Percentiles rank a stretch among this genome's conserved stretches.
phyloP scores from a whole-genome alignment of 2,113 vertebrate species.

The Myanophis thanlyinensis region DNA sequence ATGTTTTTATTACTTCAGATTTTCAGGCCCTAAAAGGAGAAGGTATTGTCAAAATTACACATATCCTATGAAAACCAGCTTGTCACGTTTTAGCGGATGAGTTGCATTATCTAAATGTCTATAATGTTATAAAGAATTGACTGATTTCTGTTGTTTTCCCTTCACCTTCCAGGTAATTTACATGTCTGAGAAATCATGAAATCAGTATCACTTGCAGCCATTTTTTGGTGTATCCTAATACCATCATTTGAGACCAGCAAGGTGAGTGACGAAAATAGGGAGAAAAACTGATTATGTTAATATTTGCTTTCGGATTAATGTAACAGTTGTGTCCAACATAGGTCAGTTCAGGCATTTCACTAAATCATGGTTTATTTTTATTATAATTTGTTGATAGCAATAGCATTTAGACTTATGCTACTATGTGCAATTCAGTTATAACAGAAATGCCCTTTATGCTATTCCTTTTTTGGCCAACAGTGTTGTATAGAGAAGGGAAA shows the following conservation, averaged over 20 bases:
- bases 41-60: neutral
- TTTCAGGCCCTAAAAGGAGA: neutral
- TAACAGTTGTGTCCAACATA: neutral
- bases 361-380: neutral
- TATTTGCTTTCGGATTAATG: neutral
- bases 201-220: slow-evolving; percentile 40
- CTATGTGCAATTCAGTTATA: neutral
- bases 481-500: neutral
- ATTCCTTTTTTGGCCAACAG: neutral
- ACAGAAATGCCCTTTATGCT: neutral
- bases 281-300: neutral
- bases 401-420: neutral
- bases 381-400: neutral
- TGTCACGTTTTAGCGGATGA: neutral
- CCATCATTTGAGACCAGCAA: slow-evolving; percentile 62
- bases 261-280: slow-evolving; percentile 51
- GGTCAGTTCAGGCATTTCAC: neutral
- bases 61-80: neutral
- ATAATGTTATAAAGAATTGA: neutral
- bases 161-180: neutral
- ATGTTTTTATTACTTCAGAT: neutral
- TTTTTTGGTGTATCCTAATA: slow-evolving; percentile 58
- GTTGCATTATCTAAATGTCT: neutral
- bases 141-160: neutral
- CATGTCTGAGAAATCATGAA: slow-evolving; percentile 6